phyloP scores from a whole-genome alignment of 2,113 vertebrate species.

The Odontophorus gujanensis region DNA sequence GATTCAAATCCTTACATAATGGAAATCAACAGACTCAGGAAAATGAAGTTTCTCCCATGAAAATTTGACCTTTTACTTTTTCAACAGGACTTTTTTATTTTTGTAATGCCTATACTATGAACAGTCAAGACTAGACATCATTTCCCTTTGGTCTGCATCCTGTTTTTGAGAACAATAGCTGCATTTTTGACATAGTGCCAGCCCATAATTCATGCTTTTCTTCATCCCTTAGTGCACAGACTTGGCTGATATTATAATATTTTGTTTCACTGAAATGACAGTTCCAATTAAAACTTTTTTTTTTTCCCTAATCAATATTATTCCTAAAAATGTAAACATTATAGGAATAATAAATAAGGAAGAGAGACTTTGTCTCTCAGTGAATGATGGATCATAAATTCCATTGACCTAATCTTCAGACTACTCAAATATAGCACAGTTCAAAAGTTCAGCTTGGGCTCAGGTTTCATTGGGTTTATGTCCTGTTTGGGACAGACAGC shows the following conservation, averaged over 20 bases:
- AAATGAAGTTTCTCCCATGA: neutral
- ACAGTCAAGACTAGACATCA: constrained; percentile 9
- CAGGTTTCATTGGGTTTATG: neutral
- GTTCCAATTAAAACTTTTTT: neutral
- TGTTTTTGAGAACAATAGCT: constrained; percentile 53
- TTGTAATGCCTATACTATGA: neutral
- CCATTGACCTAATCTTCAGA: neutral
- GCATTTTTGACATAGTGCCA: constrained; percentile 42
- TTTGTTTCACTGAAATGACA: neutral
- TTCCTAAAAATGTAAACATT: neutral
- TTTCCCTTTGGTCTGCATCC: constrained; percentile 57
- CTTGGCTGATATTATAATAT: neutral
- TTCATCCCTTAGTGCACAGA: neutral
- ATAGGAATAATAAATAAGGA: neutral
- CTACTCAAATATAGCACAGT: neutral
- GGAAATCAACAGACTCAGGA: neutral
- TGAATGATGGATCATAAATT: neutral
- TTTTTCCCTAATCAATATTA: neutral
- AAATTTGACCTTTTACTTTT: neutral
- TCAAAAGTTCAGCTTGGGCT: constrained; percentile 30
- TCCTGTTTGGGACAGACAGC: neutral
- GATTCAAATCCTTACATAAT: neutral
- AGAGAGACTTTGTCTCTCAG: neutral
- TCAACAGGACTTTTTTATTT: neutral
- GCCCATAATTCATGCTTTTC: neutral